Base-by-base conservation (phyloP, 2,797 vertebrate species). In the Arctocebus calabarensis region DNA sequence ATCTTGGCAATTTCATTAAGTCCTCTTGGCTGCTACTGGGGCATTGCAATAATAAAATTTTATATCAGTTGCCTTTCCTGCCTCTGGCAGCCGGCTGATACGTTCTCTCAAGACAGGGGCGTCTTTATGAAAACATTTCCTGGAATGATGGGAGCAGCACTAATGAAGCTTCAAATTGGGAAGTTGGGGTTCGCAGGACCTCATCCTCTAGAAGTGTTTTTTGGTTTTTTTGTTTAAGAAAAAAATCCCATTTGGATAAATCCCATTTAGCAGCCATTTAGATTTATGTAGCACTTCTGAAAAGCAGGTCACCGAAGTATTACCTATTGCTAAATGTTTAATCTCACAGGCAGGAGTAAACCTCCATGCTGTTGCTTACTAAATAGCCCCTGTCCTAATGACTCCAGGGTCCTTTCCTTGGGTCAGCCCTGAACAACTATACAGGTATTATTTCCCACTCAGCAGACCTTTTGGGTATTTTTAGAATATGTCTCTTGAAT, bases 1-100 rank as follows among this genome's bases (percentile, higher is more conserved):
- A 99, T 99, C 99, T 98, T 96, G 92, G 96, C 96, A 40, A 98
- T 98, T 99, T 99, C 98, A 99, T 99, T 99, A 99, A 98, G 98
- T 98, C 98, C 98, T 98, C 98, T 98, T 98, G 98, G 97, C 97
- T 98, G 98, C 98, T 98, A 98, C 98, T 98, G 98, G 98, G 98
- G 98, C 98, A 98, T 97, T 97, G 97, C 98, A 98, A 98, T 98
- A 98, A 98, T 98, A 98, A 99, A 98, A 98, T 97, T 98, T 98
- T 98, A 98, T 98, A 98, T 98, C 98, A 98, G 93, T 90, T 98
- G 98, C 98, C 96, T 98, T 98, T 98, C 98, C 98, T 98, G 98
- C 98, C 98, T 98, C 98, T 98, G 97, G 98, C 97, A 98, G 94
- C 97, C 98, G 97, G 98, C 98, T 98, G 98, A 97, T 97, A 97